phyloP scores from a whole-genome alignment of 2,113 vertebrate species.

The Girardinichthys multiradiatus region DNA sequence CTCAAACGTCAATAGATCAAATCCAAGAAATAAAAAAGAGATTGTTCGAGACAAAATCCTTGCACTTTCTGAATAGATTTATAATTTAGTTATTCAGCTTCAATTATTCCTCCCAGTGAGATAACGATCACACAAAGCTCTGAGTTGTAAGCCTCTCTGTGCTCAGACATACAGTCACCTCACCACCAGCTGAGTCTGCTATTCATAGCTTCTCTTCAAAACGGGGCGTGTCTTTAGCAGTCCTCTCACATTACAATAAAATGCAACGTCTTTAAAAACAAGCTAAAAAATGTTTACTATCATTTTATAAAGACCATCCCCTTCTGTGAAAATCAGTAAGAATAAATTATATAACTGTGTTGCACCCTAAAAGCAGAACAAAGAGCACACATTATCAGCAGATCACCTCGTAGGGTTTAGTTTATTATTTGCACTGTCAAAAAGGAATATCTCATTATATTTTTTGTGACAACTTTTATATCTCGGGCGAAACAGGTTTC shows the following conservation, averaged over 20 bases:
- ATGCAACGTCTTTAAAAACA: too few species aligned
- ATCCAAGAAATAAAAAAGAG: conserved; percentile 23
- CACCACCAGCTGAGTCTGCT: neutral
- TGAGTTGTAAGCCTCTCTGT: neutral
- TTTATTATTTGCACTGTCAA: too few species aligned
- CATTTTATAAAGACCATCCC: neutral
- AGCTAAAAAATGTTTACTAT: neutral
- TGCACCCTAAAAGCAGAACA: neutral
- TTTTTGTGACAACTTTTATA: neutral
- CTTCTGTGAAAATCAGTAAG: neutral
- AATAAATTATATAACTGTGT: neutral
- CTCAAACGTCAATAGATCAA: neutral
- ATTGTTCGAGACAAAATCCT: neutral
- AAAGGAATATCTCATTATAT: neutral
- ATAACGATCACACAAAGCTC: neutral
- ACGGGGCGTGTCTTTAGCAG: neutral
- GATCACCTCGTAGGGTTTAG: too few species aligned
- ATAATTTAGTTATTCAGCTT: neutral
- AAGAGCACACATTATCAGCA: neutral
- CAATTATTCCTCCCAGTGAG: neutral
- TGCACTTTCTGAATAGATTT: neutral
- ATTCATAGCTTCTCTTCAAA: neutral
- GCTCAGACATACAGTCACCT: neutral
- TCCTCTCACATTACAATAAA: too few species aligned
- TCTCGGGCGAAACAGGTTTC: neutral